phyloP scores from a whole-genome alignment of 1,140 invertebrate species.

The Sitobion miscanthi region DNA sequence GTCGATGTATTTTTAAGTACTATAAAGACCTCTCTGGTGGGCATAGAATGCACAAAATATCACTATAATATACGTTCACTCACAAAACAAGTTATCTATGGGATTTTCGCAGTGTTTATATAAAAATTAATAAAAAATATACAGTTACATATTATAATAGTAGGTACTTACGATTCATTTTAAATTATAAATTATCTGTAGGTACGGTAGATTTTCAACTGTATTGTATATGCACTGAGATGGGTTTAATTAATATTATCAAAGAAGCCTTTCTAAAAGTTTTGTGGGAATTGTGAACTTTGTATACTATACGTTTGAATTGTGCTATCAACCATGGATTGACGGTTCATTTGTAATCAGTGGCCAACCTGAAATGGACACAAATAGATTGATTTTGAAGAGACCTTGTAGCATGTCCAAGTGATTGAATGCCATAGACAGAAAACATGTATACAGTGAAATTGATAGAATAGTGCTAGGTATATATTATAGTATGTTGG shows the following conservation, averaged over 20 bases:
- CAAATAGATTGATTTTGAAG: slow-evolving; percentile 35
- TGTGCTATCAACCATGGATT: background rate
- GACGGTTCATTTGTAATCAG: slow-evolving; percentile 11
- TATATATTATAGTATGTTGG: background rate
- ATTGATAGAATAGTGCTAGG: background rate
- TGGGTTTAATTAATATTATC: background rate
- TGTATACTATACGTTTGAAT: background rate
- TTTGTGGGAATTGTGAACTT: background rate
- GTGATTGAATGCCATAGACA: slow-evolving; percentile 26
- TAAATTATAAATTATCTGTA: background rate
- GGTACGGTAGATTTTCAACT: background rate
- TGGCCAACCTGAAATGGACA: background rate
- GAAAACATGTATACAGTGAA: background rate
- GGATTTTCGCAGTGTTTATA: background rate
- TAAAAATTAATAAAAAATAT: background rate
- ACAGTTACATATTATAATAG: background rate
- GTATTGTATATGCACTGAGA: background rate
- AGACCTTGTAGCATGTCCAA: slow-evolving; percentile 21
- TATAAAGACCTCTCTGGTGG: background rate
- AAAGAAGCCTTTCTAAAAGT: background rate
- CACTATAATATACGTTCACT: background rate
- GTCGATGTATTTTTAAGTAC: background rate
- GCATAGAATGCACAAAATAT: background rate
- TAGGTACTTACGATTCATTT: background rate
- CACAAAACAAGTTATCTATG: background rate